Base-by-base conservation (phyloP, 2,113 vertebrate species). In the Percina caprodes region DNA sequence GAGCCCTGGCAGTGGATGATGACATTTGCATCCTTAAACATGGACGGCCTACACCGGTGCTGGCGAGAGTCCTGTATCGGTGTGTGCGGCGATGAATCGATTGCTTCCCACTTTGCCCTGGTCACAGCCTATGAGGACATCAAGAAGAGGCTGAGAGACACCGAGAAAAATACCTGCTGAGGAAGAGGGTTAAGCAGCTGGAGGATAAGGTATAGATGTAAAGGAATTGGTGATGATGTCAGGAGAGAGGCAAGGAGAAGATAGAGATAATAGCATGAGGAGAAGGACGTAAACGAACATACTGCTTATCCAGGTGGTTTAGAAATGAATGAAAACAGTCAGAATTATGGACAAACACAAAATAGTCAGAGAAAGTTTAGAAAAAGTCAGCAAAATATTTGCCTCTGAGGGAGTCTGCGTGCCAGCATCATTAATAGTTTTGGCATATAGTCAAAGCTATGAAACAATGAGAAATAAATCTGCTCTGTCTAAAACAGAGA, bases 111-210 rank as follows among this genome's bases (percentile, higher is more conserved):
- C 90, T 99, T 99, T 16, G 98, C 98, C 49, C 95, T 99, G 84
- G 98, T 99, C 91, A 99, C 98, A 26, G 98, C 98, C 14, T 99
- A 99, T 59, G 98, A 99, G 94, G 98, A 99, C 94, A 99, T 99
- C 89, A 99, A 99, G 93, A 99, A 98, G 89, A 95, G 98, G 65
- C 96, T 99, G 55, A 96, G 97, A 87, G 97, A 99, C 89, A 96
- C 97, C 0, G 98, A 99, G 91, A 98, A 99, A 77, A 99, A 99
- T 70, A 96, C 95, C 0, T 96, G 69, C 94, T 99, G 78, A 97
- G 97, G 92, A 99, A 96, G 93, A 96, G 95, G 88, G 94, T 99
- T 68, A 96, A 97, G 90, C 92, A 96, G 92, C 94, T 99, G 75
- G 98, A 99, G 93, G 97, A 99, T 92, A 99, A 97, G 96, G 98